phyloP scores from a whole-genome alignment of 2,888 invertebrate species.

The Anthrax anthrax region DNA sequence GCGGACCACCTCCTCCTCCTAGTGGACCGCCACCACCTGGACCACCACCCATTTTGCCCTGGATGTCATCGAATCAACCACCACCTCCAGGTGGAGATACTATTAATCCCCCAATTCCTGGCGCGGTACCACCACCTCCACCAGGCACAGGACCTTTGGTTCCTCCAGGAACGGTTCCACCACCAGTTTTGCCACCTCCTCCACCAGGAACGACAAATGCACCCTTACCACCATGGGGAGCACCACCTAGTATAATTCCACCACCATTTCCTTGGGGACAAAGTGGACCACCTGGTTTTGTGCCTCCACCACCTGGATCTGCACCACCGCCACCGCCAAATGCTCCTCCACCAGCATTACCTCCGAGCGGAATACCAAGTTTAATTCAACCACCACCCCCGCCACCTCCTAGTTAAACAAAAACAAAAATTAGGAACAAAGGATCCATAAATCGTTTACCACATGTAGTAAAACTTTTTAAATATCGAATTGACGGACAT shows the following conservation, averaged over 20 bases:
- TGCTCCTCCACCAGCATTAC: conserved; percentile 39
- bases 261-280: conserved; percentile 24
- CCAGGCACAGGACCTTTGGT: conserved; percentile 34
- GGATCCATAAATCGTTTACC: neutral
- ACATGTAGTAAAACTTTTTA: too few relatives aligned
- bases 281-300: conserved; percentile 18
- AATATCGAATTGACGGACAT: too few relatives aligned
- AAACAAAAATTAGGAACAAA: neutral
- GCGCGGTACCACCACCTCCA: conserved; percentile 30
- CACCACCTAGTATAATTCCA: conserved; percentile 11
- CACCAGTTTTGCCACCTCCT: conserved; percentile 30
- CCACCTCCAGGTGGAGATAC: conserved; percentile 31
- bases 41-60: conserved; percentile 37
- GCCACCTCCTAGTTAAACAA: conserved; percentile 38
- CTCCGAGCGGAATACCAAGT: conserved; percentile 37
- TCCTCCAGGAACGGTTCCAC: conserved; percentile 16
- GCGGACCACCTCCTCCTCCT: conserved; percentile 26
- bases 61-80: conserved; percentile 36
- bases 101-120: conserved; percentile 20
- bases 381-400: conserved; percentile 53
- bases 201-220: conserved; percentile 32
- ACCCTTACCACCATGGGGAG: conserved; percentile 13
- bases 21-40: conserved; percentile 31
- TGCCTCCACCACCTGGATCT: conserved; percentile 25
- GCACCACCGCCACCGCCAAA: conserved; percentile 42